Evolutionary conservation across 1,140 invertebrate genomes (phyloP).

Genomic region (Oppia nitens): DNA sequence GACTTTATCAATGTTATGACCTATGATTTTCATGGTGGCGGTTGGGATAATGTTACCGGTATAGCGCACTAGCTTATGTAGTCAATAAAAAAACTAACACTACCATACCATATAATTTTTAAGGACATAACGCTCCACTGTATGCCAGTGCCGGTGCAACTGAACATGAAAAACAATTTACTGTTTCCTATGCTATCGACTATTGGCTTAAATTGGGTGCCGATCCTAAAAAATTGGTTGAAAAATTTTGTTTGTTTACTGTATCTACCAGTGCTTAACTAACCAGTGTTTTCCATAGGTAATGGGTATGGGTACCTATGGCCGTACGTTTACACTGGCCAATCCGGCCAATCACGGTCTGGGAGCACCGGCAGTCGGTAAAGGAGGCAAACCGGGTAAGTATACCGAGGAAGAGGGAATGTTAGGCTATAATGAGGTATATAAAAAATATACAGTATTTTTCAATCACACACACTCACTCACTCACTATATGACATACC

Average conservation of each 20-base stretch:
- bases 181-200: constrained; percentile 21
- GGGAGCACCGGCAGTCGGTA: constrained; percentile 66
- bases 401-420: not conserved
- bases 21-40: constrained; percentile 69
- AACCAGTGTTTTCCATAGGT: too few relatives aligned
- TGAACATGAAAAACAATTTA: not conserved
- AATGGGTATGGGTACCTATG: constrained; percentile 47
- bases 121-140: constrained; percentile 32
- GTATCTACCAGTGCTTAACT: too few relatives aligned
- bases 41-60: constrained; percentile 48
- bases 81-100: too few relatives aligned
- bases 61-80: too few relatives aligned
- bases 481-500: too few relatives aligned
- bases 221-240: constrained; percentile 38
- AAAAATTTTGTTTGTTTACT: not conserved
- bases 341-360: constrained; percentile 52
- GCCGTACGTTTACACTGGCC: constrained; percentile 40
- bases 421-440: not conserved
- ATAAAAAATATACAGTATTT: too few relatives aligned
- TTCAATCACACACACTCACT: too few relatives aligned
- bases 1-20: constrained; percentile 76
- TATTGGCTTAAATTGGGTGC: constrained; percentile 37
- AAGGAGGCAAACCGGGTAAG: constrained; percentile 46
- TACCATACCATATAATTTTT: not conserved
- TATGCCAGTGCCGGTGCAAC: constrained; percentile 1